These are phyloP conservation scores for Lagodon rhomboides DNA, from an alignment of 2,797 vertebrate genomes.

Conservation along the genomic window DNA sequence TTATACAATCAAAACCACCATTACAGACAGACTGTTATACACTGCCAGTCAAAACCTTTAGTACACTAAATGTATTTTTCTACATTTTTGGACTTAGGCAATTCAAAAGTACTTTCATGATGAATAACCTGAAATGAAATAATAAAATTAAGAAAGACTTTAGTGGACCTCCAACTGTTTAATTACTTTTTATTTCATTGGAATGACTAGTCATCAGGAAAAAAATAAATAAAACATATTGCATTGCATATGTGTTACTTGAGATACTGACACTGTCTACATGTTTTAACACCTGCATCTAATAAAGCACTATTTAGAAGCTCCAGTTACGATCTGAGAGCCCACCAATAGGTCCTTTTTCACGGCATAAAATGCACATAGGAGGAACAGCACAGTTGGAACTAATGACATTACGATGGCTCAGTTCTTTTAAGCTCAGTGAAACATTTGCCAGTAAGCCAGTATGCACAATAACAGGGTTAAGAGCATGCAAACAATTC, in stretches of 20 bases:
- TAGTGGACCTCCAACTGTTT: background rate
- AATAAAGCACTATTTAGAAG: background rate
- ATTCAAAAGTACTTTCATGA: background rate
- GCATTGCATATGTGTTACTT: background rate
- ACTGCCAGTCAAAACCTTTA: conserved; percentile 30
- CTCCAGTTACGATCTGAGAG: background rate
- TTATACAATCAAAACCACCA: conserved; percentile 13
- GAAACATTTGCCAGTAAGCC: background rate
- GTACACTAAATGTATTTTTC: background rate
- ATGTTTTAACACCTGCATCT: background rate
- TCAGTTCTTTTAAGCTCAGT: background rate
- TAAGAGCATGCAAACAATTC: background rate
- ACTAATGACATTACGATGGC: background rate
- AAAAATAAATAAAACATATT: background rate
- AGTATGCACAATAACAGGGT: background rate
- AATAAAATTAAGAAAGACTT: background rate
- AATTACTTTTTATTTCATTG: background rate
- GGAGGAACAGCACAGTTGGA: background rate
- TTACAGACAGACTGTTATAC: background rate
- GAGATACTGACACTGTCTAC: background rate
- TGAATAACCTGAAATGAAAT: background rate
- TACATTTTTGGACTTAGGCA: background rate
- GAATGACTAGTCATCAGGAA: background rate
- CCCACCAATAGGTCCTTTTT: background rate
- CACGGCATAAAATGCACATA: too few species aligned